Conservation (phyloP, 1,140 invertebrate genomes). For the Bombus fervidus region DNA sequence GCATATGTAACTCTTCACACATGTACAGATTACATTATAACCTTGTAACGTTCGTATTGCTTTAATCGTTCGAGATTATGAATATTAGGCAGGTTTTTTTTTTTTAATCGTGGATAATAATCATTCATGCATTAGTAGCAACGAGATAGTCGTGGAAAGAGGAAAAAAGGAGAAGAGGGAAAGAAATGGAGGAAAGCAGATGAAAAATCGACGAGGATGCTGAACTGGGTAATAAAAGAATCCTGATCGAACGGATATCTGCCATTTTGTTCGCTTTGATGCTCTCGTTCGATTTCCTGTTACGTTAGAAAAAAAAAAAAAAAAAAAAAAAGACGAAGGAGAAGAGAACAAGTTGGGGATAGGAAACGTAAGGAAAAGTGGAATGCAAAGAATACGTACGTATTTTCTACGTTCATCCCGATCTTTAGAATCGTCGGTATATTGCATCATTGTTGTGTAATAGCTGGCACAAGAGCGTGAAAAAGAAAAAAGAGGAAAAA, state of each 20-base stretch:
- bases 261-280: background rate
- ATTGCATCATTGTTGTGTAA: conserved; percentile 23
- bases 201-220: conserved; percentile 8
- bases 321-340: background rate
- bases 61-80: background rate
- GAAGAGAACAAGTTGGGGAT: background rate
- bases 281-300: background rate
- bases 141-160: background rate
- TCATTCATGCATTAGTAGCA: background rate
- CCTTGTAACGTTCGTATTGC: background rate
- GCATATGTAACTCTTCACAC: background rate
- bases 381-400: background rate
- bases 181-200: background rate
- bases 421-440: conserved; percentile 7
- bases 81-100: background rate
- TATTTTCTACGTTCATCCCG: conserved; percentile 6
- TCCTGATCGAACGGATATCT: conserved; percentile 9
- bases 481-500: background rate
- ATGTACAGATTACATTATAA: background rate
- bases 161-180: too few relatives aligned
- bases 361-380: background rate
- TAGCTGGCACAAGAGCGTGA: background rate
- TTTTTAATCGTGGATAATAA: background rate
- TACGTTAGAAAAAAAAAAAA: background rate
- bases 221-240: conserved; percentile 9